Evolutionary conservation across 2,113 vertebrate species (phyloP).

Genomic region (Eurypyga helias): DNA sequence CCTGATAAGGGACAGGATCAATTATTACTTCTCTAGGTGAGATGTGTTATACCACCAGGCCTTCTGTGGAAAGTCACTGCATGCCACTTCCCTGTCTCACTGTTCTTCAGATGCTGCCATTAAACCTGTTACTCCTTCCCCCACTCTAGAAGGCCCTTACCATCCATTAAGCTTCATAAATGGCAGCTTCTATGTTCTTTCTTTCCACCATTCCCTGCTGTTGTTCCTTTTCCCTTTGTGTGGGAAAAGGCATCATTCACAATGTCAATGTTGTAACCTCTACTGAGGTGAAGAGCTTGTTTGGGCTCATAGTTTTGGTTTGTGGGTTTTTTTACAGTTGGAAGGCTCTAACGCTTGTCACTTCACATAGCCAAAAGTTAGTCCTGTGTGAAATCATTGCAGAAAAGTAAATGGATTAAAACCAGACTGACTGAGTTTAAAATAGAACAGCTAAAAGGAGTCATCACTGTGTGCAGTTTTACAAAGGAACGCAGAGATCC

Average conservation of each 20-base stretch:
- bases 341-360: not conserved
- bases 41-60: not conserved
- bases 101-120: fast-evolving
- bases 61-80: not conserved
- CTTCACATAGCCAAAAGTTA: not conserved
- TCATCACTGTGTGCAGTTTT: not conserved
- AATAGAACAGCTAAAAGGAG: not conserved
- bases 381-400: not conserved
- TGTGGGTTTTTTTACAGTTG: not conserved
- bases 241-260: not conserved
- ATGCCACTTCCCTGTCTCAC: not conserved
- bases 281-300: not conserved
- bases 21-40: not conserved
- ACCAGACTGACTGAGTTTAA: not conserved
- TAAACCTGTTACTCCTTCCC: not conserved
- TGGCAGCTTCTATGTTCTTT: not conserved
- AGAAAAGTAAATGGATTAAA: constrained; percentile 9
- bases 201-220: not conserved
- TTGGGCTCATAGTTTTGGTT: not conserved
- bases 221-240: not conserved
- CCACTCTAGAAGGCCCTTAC: not conserved
- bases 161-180: not conserved
- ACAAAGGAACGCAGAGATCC: not conserved
- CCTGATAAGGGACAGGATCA: not conserved
- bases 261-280: not conserved